Percentiles rank a stretch among this genome's conserved stretches.
These are phyloP conservation scores for Armadillidium nasatum DNA, from an alignment of 1,140 invertebrate genomes.

Conservation along the genomic window DNA sequence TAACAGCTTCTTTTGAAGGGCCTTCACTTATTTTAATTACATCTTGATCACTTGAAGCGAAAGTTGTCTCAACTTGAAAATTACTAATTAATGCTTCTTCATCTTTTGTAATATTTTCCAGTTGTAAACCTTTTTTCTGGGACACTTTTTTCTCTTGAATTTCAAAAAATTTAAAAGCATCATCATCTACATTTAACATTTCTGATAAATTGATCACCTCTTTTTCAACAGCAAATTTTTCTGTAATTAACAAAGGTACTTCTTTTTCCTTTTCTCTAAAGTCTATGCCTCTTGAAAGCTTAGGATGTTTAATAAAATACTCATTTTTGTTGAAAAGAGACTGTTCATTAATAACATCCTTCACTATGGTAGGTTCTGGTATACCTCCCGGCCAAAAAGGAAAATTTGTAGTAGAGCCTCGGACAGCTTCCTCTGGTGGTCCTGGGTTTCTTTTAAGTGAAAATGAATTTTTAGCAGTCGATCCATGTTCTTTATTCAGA, in stretches of 20 bases:
- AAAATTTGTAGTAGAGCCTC: slow-evolving; percentile 65
- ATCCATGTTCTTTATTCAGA: slow-evolving; percentile 56
- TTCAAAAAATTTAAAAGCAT: slow-evolving; percentile 37
- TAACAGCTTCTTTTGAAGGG: slow-evolving; percentile 21
- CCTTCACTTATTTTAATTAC: slow-evolving; percentile 39
- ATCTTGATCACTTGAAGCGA: slow-evolving; percentile 25
- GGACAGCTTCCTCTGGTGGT: slow-evolving; percentile 58
- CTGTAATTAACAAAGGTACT: slow-evolving; percentile 51
- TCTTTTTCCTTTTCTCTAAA: slow-evolving; percentile 47
- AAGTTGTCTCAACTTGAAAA: slow-evolving; percentile 34
- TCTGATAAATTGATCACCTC: slow-evolving; percentile 35
- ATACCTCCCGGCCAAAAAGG: slow-evolving; percentile 78
- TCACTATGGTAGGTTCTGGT: slow-evolving; percentile 54
- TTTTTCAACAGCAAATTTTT: slow-evolving; percentile 47
- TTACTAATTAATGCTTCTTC: slow-evolving; percentile 30
- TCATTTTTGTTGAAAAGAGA: slow-evolving; percentile 33
- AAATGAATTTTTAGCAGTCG: slow-evolving; percentile 68
- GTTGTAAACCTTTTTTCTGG: slow-evolving; percentile 17
- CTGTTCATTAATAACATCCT: slow-evolving; percentile 35
- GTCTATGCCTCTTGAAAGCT: slow-evolving; percentile 43
- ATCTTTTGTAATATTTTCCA: slow-evolving; percentile 34
- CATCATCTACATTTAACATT: slow-evolving; percentile 36
- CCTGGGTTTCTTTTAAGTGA: slow-evolving; percentile 59
- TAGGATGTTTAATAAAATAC: slow-evolving; percentile 36
- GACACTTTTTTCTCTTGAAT: slow-evolving; percentile 20